Evolutionary conservation across 1,140 invertebrate genomes (phyloP), one percentile per base, ranked within the genome.

Genomic region (Drosophila pseudoobscura): DNA sequence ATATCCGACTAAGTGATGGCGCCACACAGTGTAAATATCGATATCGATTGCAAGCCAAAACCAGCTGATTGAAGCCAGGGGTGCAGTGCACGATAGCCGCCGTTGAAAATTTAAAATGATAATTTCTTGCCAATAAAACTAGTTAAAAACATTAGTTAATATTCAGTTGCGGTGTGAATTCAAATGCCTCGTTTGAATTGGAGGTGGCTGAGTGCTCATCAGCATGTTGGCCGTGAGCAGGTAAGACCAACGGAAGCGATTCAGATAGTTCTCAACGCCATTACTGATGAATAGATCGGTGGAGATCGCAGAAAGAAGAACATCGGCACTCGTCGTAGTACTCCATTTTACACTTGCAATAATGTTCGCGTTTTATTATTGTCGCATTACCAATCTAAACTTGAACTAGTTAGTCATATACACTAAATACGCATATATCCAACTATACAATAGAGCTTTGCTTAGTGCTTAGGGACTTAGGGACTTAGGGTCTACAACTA

Each of bases 381-480:
- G 83, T 88, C 83, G 83, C 84, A 61, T 88, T 88, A 88, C 72
- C 61, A 79, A 88, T 83, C 78, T 88, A 88, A 89, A 88, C 83
- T 88, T 88, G 47, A 89, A 83, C 84, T 88, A 87, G 56, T 65
- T 57, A 51, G 5, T 46, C 47, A 22, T 66, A 26, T 35, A 58
- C 13, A 15, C 47, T n/a, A 65, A 61, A 60, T 78, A 73, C 51
- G 60, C 55, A 82, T 78, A 82, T 78, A 70, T 80, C 72, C 72
- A 85, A 85, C 77, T 80, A 80, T 77, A 77, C 72, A 87, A 69
- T 73, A 87, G 78, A 80, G 78, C 78, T 82, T 78, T 75, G 76
- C 66, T 79, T 84, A 57, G 75, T 50, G 76, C 66, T 56, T 53
- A 39, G 35, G 63, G 39, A 54, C 56, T 75, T 75, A 65, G 3